phyloP scores from a whole-genome alignment of 1,140 invertebrate genomes.

The Anastatus disparis region DNA sequence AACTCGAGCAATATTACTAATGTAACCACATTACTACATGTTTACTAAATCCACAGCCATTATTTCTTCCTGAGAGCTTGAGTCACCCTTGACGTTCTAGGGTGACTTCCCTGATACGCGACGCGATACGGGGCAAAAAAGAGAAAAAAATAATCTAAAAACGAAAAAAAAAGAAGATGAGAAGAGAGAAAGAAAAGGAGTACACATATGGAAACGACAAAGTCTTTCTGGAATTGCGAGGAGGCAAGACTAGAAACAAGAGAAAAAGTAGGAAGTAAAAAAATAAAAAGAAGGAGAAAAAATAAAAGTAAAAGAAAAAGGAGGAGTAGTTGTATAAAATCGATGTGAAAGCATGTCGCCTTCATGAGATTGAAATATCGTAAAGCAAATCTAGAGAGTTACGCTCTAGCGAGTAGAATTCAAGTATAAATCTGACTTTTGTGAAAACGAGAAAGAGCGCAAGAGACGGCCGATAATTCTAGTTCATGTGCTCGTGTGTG shows the following conservation, averaged over 20 bases:
- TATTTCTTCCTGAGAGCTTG: no score
- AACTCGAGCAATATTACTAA: no score
- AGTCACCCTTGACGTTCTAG: no score
- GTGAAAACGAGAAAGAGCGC: no score
- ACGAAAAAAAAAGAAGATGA: background rate
- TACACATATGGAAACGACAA: background rate
- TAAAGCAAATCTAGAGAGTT: slow-evolving; percentile 35
- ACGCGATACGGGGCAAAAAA: no score
- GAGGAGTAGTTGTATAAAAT: slow-evolving; percentile 22
- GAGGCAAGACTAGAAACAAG: no score
- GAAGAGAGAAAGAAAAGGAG: background rate
- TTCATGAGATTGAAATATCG: slow-evolving; percentile 49
- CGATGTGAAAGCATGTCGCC: slow-evolving; percentile 48
- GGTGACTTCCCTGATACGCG: no score
- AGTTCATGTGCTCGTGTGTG: no score
- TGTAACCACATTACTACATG: no score
- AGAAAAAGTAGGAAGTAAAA: no score
- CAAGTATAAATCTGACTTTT: background rate
- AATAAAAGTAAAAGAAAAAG: background rate
- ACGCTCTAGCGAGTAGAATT: slow-evolving; percentile 37
- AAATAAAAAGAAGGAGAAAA: background rate
- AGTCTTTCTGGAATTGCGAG: background rate
- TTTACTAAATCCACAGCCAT: no score
- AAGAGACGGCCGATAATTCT: slow-evolving; percentile 6
- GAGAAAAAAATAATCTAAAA: no score